phyloP scores from a whole-genome alignment of 2,797 vertebrate species.

The Rousettus madagascariensis region DNA sequence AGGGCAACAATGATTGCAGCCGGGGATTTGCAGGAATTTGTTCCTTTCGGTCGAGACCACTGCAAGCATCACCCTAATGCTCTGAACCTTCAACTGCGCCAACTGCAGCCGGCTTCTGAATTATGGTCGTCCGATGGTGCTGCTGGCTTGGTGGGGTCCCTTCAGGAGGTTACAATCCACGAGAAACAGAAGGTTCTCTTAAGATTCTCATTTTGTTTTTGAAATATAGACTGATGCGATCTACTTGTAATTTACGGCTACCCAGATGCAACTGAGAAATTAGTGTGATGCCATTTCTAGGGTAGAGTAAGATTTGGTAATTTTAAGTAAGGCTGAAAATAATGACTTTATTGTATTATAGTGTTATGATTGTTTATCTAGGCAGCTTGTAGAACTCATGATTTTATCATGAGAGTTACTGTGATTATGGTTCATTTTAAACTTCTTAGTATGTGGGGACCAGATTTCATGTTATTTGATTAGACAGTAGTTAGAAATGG shows the following conservation, averaged over 20 bases:
- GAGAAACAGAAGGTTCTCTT: slow-evolving; percentile 92
- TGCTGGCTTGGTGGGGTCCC: slow-evolving; percentile 94
- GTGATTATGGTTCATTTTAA: neutral
- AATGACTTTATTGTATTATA: neutral
- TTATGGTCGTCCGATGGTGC: slow-evolving; percentile 97
- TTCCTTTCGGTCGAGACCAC: slow-evolving; percentile 97
- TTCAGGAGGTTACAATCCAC: slow-evolving; percentile 96
- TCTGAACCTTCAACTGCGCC: slow-evolving; percentile 96
- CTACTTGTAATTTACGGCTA: slow-evolving; percentile 25
- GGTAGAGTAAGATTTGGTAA: slow-evolving; percentile 20
- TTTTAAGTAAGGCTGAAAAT: neutral
- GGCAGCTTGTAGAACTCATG: neutral
- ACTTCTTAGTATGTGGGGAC: neutral
- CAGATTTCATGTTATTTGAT: slow-evolving; percentile 32
- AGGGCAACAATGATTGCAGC: slow-evolving; percentile 99
- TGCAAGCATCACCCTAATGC: slow-evolving; percentile 97
- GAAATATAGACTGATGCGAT: neutral
- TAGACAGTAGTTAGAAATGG: slow-evolving; percentile 35
- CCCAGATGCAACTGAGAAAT: neutral
- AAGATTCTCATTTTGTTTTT: slow-evolving; percentile 22
- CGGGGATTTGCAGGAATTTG: slow-evolving; percentile 99
- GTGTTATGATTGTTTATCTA: neutral
- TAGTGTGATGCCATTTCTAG: neutral
- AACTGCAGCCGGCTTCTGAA: slow-evolving; percentile 97
- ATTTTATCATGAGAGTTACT: slow-evolving; percentile 9